Base-by-base conservation (phyloP, 2,113 vertebrate species). In the Lethenteron camtschaticum region DNA sequence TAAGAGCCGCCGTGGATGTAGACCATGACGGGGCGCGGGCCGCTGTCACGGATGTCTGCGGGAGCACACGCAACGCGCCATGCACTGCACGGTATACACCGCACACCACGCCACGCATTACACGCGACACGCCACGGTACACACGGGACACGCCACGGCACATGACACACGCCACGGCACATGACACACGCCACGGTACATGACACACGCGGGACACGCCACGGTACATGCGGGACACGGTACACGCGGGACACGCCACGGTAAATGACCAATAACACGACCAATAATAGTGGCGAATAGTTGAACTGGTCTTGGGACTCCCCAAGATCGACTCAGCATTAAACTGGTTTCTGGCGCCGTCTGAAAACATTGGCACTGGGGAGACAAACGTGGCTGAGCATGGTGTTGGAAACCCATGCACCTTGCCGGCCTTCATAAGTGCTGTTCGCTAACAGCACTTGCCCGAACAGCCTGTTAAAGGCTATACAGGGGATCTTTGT, bases 1-100 rank as follows among this genome's bases (percentile, higher is more conserved):
- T 99, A 99, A 71, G 94, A 99, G 72, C 92, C 94, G 75, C 94
- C 94, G 1, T 99, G 94, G 79, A 99, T 95, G 81, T 96, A 99
- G 74, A 99, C 89, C 94, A 99, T 99, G 76, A 99, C 94, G 56
- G 94, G 94, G 78, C 96, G 96, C 74, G 94, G 94, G 79, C 89
- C 94, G 82, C 94, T 96, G 81, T 99, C 94, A 79, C 92, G 89
- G 79, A 99, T 99, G 82, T 99, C 94, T 99, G 82, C 74, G 83
- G 86, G 80, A 78, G 58, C 16, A 71, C 13, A 56, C 8, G 41
- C 41, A 41, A 66, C 24, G 10, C n/a, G 63, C 63, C n/a, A 66
- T 9, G n/a, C 63, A 66, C n/a, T 16, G 63, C 9, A 66, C n/a
- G 63, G 10, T 66, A 16, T 24, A 66, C 10, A 66, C 63, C 63